A percentile compares a stretch with the other conserved stretches of the same genome.
Evolutionary conservation across 1,140 invertebrate genomes (phyloP).

Genomic region (Luehdorfia chinensis): DNA sequence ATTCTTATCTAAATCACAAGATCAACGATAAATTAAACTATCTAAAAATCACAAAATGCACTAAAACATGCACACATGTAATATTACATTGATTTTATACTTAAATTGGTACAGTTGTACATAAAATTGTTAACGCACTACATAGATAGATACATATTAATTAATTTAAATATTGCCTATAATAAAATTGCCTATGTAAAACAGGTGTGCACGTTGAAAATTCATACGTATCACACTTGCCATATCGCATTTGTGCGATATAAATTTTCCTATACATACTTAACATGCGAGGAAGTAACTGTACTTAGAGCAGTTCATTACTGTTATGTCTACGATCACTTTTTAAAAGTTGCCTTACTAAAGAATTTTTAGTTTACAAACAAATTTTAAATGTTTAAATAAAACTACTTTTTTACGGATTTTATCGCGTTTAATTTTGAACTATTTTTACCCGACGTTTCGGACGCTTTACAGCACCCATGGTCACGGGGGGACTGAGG

Average conservation of each 20-base stretch:
- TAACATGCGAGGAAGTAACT: slow-evolving; percentile 63
- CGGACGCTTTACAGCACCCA: too few relatives aligned
- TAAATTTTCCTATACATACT: slow-evolving; percentile 38
- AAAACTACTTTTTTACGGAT: too few relatives aligned
- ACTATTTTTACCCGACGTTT: too few relatives aligned
- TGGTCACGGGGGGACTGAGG: too few relatives aligned
- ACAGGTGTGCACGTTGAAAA: slow-evolving; percentile 27
- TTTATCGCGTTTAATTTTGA: too few relatives aligned
- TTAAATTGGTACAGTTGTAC: slow-evolving; percentile 67
- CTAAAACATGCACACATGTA: slow-evolving; percentile 76
- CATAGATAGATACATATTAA: slow-evolving; percentile 45
- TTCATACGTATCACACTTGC: slow-evolving; percentile 28
- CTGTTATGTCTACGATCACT: slow-evolving; percentile 49
- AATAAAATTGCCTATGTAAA: slow-evolving; percentile 54
- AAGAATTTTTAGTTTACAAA: too few relatives aligned
- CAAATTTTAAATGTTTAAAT: too few relatives aligned
- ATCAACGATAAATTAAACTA: slow-evolving; percentile 75
- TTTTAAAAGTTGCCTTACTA: slow-evolving; percentile 34
- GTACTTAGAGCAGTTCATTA: slow-evolving; percentile 44
- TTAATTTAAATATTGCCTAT: slow-evolving; percentile 57
- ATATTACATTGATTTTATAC: slow-evolving; percentile 70
- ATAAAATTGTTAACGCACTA: slow-evolving; percentile 47
- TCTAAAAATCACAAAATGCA: slow-evolving; percentile 77
- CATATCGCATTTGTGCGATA: slow-evolving; percentile 43
- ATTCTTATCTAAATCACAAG: slow-evolving; percentile 74